A percentile compares a stretch with the other conserved stretches of the same genome.
Conservation (phyloP, 1,140 invertebrate genomes). For the Drosophila fuyamai region DNA sequence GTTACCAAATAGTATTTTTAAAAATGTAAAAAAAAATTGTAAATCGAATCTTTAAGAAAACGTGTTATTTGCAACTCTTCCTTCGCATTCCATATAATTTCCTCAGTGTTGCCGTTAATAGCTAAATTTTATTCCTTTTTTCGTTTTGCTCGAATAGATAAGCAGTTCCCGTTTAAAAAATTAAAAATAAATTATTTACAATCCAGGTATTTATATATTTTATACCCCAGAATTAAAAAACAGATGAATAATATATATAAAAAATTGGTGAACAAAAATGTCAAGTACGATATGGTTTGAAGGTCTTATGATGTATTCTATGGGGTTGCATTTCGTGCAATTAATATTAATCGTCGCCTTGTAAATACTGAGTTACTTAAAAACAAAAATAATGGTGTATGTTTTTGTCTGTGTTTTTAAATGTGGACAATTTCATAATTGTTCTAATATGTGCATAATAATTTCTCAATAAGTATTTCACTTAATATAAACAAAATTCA, state of each 20-base stretch:
- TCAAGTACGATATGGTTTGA: neutral
- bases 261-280: neutral
- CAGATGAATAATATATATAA: neutral
- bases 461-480: neutral
- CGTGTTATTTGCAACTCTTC: too few relatives aligned
- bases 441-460: constrained; percentile 23
- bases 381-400: constrained; percentile 13
- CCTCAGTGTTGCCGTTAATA: too few relatives aligned
- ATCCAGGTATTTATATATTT: neutral
- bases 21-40: too few relatives aligned
- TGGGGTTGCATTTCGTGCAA: constrained; percentile 17
- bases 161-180: too few relatives aligned
- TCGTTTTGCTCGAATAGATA: too few relatives aligned
- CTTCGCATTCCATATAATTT: too few relatives aligned
- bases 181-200: neutral
- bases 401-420: constrained; percentile 8
- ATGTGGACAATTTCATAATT: constrained; percentile 6
- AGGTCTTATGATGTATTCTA: neutral
- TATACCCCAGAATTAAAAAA: neutral
- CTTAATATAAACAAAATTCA: constrained; percentile 20
- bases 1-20: too few relatives aligned
- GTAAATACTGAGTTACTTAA: constrained; percentile 7
- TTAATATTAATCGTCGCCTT: constrained; percentile 1
- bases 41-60: too few relatives aligned
- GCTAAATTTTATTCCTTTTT: too few relatives aligned